Evolutionary conservation across 2,888 invertebrate species (phyloP), one percentile per base, ranked within the genome.

Genomic region (Apamea crenata): DNA sequence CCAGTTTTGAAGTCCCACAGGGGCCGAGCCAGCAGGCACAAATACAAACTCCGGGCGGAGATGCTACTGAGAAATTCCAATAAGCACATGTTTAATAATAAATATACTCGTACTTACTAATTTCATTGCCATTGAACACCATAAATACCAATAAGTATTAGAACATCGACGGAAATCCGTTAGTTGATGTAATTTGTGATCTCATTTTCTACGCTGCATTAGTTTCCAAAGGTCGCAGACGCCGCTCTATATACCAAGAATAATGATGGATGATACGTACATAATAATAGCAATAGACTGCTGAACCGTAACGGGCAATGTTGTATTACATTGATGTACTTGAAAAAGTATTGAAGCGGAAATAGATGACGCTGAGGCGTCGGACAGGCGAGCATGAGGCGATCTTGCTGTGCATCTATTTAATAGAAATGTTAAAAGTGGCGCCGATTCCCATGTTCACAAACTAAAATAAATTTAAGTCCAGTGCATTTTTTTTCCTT

Each of bases 131-230:
- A 63, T 68, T 83, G 32, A 65, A 81, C 10, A 40, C 10, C 40
- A 65, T 59, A 44, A 53, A 59, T 59, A 70, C 12, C 36, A n/a
- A 56, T n/a, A 61, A n/a, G 56, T 18, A 61, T 12, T 7, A 65
- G 71, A 40, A 65, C 5, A 63, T 63, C 80, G 29, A 53, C 50
- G 44, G 59, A 61, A 66, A 71, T 66, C 68, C n/a, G 75, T 53
- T 84, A 76, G 77, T 67, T 88, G 81, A 85, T 87, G 82, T 87
- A 77, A 88, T 74, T 71, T 32, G 66, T 89, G 85, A 89, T 83
- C 85, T 89, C 81, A 88, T 89, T 89, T 59, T 81, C 83, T 32
- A 87, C 77, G 82, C 82, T 87, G 85, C 85, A 78, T 85, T 88
- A 65, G 77, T 74, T 77, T 12, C 7, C 32, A 32, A 85, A 89